These are phyloP conservation scores for Cossypha polioptera DNA, from an alignment of 2,797 vertebrate species.

Conservation along the genomic window DNA sequence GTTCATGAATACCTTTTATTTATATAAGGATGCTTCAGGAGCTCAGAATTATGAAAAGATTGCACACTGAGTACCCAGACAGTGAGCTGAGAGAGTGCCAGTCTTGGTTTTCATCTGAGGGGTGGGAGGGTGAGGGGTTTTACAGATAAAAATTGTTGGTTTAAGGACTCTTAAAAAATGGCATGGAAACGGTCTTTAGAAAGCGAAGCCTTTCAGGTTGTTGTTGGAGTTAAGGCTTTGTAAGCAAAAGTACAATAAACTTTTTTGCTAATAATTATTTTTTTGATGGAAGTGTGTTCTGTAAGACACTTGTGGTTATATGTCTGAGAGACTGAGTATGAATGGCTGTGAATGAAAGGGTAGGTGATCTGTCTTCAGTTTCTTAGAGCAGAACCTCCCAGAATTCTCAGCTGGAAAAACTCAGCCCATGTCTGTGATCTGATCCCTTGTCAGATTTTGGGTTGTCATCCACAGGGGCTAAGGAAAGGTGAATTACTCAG, in stretches of 20 bases:
- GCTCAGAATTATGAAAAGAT: neutral
- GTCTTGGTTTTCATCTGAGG: neutral
- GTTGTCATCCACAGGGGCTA: neutral
- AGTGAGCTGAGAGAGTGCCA: neutral
- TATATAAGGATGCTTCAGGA: slow-evolving; percentile 11
- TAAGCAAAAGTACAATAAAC: slow-evolving; percentile 43
- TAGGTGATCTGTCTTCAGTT: neutral
- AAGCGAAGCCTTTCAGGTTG: neutral
- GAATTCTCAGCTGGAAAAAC: neutral
- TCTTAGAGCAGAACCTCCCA: neutral
- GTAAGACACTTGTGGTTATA: neutral
- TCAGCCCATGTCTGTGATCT: neutral
- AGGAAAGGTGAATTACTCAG: neutral
- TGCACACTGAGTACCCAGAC: neutral
- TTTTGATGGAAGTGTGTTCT: neutral
- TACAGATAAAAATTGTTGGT: neutral
- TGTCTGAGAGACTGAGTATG: neutral
- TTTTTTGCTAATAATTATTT: slow-evolving; percentile 35
- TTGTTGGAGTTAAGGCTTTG: slow-evolving; percentile 23
- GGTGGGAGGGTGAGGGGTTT: neutral
- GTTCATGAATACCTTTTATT: neutral
- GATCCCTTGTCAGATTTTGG: neutral
- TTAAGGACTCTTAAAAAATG: neutral
- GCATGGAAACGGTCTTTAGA: neutral
- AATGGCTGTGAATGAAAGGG: neutral